Evolutionary conservation across 2,797 vertebrate species (phyloP).

Genomic region (Rhynchotus rufescens): DNA sequence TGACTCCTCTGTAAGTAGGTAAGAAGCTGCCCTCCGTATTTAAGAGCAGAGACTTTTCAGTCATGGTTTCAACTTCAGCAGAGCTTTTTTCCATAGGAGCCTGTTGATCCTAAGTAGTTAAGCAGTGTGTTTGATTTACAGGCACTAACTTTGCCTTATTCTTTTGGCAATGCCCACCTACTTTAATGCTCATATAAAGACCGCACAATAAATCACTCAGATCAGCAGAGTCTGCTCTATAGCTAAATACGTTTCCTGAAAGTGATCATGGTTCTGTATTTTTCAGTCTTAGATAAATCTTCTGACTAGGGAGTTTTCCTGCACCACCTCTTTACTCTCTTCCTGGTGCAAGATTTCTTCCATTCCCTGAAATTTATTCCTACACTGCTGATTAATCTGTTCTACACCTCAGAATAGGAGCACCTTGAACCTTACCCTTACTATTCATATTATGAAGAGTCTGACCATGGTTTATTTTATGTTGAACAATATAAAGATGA

Average conservation of each 20-base stretch:
- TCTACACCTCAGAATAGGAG: not conserved
- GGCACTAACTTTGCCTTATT: not conserved
- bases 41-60: slow-evolving; percentile 10
- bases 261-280: not conserved
- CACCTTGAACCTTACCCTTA: not conserved
- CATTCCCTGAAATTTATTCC: not conserved
- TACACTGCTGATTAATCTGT: not conserved
- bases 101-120: slow-evolving; percentile 42
- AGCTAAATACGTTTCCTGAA: slow-evolving; percentile 43
- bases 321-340: not conserved
- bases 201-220: slow-evolving; percentile 10
- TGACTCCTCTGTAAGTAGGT: not conserved
- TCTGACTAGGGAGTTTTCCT: not conserved
- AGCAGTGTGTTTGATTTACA: slow-evolving; percentile 38
- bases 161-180: slow-evolving; percentile 36
- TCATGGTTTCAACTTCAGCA: slow-evolving; percentile 19
- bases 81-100: slow-evolving; percentile 7
- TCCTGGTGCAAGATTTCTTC: not conserved
- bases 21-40: slow-evolving; percentile 1
- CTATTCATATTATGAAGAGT: not conserved
- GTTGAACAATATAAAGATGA: not conserved
- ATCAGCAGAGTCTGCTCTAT: slow-evolving; percentile 8
- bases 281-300: not conserved
- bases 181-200: not conserved
- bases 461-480: not conserved